Base-by-base conservation (phyloP, 2,888 invertebrate species). In the Nipponacmea schrenckii region DNA sequence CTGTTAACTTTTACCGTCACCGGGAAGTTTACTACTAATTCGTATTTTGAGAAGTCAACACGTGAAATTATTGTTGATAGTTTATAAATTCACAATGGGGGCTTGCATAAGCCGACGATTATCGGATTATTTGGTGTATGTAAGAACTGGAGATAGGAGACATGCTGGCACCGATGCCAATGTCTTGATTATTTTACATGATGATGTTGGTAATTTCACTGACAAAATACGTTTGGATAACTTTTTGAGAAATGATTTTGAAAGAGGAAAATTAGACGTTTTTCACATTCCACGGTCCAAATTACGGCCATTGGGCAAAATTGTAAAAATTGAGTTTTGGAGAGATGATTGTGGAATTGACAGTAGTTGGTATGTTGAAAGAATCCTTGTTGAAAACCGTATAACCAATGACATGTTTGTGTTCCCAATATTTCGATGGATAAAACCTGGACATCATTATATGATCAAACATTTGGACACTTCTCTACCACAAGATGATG, bases 361-460 rank as follows among this genome's bases (percentile, higher is more conserved):
- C n/a, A 85, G 88, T 70, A 86, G 86, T 72, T 90, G 90, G 90
- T 90, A 82, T 73, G 83, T 86, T 72, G 86, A 88, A 71, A 82
- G 81, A 66, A 76, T 89, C 7, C 77, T 83, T 44, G 83, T 88
- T n/a, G 81, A 84, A 66, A 84, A 85, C 73, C 74, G 82, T 31
- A 77, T 80, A 39, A 81, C 80, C 7, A 81, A 84, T 44, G 76
- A 76, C 20, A 83, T 81, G 39, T 86, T 77, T 71, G 80, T 83
- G 39, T 88, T 88, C 75, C 90, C 90, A 0, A 83, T 90, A 15
- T 84, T 88, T 74, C 83, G 90, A 44, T 90, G 90, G 90, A 85
- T 90, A 69, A 82, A 84, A 46, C 79, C 87, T 10, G 80, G 87
- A 66, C 79, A 74, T 31, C 83, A 84, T 45, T 89, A 90, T 77